Base-by-base conservation (phyloP, 2,888 invertebrate genomes). In the Sphaerophoria rueppellii region DNA sequence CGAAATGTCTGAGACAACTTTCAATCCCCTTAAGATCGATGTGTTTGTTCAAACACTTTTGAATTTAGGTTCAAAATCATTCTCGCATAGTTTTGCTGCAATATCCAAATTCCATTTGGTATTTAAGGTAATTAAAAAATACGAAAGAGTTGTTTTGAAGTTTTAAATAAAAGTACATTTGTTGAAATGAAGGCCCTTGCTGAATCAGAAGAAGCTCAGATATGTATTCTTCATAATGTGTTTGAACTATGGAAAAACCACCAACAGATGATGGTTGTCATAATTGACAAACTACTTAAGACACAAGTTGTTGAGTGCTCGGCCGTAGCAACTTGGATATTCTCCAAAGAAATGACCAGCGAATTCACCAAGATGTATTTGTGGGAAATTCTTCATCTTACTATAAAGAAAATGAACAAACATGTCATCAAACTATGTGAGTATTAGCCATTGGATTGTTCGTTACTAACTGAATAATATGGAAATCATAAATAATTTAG, bases 41-140 rank as follows among this genome's bases (percentile, higher is more conserved):
- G 97, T 99, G 0, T 99, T 99, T 90, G 97, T 98, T n/a, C 98
- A 98, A 90, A 98, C 98, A 0, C 91, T 99, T 67, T 93, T 99
- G 5, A 96, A 98, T 91, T 93, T 99, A 77, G 99, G 98, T 46
- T 96, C 97, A 67, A 99, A 99, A 92, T 98, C 99, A 88, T 98
- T 99, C 91, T 98, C 98, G 80, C 99, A 99, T 90, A 98, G 98
- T 88, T 99, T 99, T 92, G 98, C 99, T 6, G 99, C 98, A n/a
- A 96, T 99, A 87, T 98, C 98, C 54, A 99, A 99, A 93, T 99
- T 97, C 89, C 96, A 97, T 92, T 95, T 96, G 90, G 97, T 97
- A 3, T 97, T 97, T 89, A 97, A 97, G 94, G 97, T 96, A 88
- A 89, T 90, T 89, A 24, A 2, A 24, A 2, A 24, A 24, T 24